Percentiles rank a stretch among this genome's conserved stretches.
phyloP scores from a whole-genome alignment of 2,797 vertebrate species.

The Alauda arvensis region DNA sequence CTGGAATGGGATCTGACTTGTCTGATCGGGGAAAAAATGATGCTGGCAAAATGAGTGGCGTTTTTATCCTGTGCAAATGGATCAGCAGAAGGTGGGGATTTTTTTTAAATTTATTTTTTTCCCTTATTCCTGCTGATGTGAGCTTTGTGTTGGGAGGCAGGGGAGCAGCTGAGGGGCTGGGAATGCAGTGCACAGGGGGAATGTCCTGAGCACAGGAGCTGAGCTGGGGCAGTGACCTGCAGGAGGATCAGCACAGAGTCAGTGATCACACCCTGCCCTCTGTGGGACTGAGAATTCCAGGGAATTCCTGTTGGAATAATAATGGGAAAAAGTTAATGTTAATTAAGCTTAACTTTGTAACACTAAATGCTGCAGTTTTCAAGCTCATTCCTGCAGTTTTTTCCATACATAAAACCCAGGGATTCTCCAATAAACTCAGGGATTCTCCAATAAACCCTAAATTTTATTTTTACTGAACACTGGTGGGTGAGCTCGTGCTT shows the following conservation, averaged over 20 bases:
- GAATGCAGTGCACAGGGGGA: not conserved
- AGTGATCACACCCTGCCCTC: not conserved
- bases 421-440: not conserved
- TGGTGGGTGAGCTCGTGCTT: accelerated
- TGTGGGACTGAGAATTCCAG: not conserved
- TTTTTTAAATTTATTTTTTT: not conserved
- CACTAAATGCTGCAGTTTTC: not conserved
- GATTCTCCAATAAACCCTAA: not conserved
- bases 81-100: not conserved
- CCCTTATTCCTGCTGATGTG: not conserved
- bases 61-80: not conserved
- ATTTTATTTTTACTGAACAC: not conserved
- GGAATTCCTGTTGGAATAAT: not conserved
- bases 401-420: accelerated
- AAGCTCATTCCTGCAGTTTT: not conserved
- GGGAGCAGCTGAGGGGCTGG: not conserved
- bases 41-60: not conserved
- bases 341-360: not conserved
- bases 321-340: not conserved
- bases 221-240: not conserved
- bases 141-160: not conserved
- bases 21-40: not conserved
- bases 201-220: not conserved
- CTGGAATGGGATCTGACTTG: not conserved
- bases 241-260: not conserved